Evolutionary conservation across 2,797 vertebrate genomes (phyloP), one percentile per base, ranked within the genome.

Genomic region (Pithecia hirsuta): DNA sequence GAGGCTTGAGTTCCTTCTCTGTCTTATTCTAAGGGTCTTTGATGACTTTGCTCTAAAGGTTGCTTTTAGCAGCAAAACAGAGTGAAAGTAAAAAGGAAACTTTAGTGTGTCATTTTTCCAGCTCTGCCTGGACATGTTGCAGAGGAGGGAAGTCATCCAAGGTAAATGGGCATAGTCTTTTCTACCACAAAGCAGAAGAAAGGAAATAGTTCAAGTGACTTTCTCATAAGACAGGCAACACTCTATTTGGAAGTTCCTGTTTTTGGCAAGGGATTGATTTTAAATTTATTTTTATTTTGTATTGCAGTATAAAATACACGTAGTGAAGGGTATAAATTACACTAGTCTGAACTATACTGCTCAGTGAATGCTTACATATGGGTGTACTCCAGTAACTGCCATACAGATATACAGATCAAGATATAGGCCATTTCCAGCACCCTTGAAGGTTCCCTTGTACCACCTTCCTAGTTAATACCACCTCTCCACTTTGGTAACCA

Each of bases 201-300:
- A 76, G 61, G 50, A 64, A 79, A 39, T 9, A 81, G 28, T 72
- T 36, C n/a, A 13, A 28, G 10, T 41, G 76, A 28, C 20, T 91
- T 94, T 72, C 36, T 93, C 55, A 57, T 72, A 93, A 86, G 52
- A 83, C 28, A 46, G 64, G 75, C 26, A 82, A 87, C 52, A 61
- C n/a, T 55, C 55, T 91, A 41, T 72, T 57, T 89, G 48, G 55
- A 93, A 57, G 81, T 80, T 87, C 39, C 59, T 76, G 36, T 75
- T 95, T 86, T 50, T 22, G 52, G 83, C 52, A 84, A 67, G 14
- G 20, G 39, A 41, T 67, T 76, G 75, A 91, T 72, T 95, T 83
- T 74, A 50, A 80, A 57, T 79, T 93, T 57, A 80, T 89, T 89
- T 94, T 76, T 61, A 75, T 79, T 78, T 85, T 80, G 81, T 88